Base-by-base conservation (phyloP, 1,140 invertebrate genomes). In the Acromyrmex echinatior region DNA sequence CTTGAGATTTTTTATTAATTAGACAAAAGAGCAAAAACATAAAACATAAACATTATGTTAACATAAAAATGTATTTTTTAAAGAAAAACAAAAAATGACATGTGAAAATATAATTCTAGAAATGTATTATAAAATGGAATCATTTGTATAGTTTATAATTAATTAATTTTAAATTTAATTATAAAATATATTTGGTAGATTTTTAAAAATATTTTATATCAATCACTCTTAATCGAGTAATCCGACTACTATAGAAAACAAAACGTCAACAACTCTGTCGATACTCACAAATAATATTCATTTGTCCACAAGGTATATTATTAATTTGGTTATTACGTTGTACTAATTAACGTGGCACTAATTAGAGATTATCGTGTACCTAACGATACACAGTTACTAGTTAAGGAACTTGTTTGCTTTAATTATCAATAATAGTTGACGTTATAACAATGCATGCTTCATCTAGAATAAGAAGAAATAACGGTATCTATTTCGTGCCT, bases 331-430 rank as follows among this genome's bases (percentile, higher is more conserved):
- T 80, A 70, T 76, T 70, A 70, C 62, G 56, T 56, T 35, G 53
- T 63, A 62, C 68, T 89, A 89, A 89, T 90, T 89, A 84, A 58
- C 73, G 63, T 51, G 51, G 1, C 12, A 12, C 73, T 89, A 87
- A 89, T 89, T 90, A 89, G 78, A 56, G 31, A 87, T 84, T 79
- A 76, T 65, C 39, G 58, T 74, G 56, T 78, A 66, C 25, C 28
- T 77, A 63, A 45, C 28, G 5, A 31, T 53, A 9, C 6, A 58
- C 70, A 86, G 86, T 82, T 87, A 79, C 68, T 71, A 82, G 79
- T 73, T 82, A 73, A 73, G 79, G 51, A 90, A 90, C 65, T 89
- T 90, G 56, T 77, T 58, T 45, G 49, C 58, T 35, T 90, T 89
- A 88, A 89, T 88, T 81, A 89, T 70, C 51, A 7, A 63, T 66